These are phyloP conservation scores for Crotalus tigris DNA, from an alignment of 2,113 vertebrate genomes.

Conservation along the genomic window DNA sequence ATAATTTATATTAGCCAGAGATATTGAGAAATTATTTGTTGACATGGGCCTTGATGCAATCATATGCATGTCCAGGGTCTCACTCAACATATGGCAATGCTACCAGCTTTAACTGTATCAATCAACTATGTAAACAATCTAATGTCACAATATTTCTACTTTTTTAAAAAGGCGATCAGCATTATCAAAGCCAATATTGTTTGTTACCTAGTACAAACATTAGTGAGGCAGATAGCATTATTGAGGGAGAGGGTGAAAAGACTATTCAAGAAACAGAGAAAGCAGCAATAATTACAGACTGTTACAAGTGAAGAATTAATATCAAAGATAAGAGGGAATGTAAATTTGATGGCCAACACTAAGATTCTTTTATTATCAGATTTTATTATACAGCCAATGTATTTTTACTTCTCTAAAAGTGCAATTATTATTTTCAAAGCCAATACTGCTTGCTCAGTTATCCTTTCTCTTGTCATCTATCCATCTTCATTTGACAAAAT, in stretches of 20 bases:
- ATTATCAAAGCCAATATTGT: background rate
- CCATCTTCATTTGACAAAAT: background rate
- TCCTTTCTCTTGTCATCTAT: background rate
- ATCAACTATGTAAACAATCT: background rate
- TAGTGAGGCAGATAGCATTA: background rate
- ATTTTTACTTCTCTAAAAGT: background rate
- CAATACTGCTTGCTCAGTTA: background rate
- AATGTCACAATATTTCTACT: background rate
- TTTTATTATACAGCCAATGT: background rate
- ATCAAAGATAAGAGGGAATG: background rate
- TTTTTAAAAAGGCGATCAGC: background rate
- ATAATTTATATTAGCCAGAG: background rate
- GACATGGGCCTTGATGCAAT: background rate
- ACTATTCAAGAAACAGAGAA: background rate
- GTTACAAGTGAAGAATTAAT: background rate
- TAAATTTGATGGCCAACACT: background rate
- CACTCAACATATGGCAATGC: background rate
- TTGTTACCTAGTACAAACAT: background rate
- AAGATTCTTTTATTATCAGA: background rate
- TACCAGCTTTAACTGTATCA: background rate
- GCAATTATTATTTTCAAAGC: background rate
- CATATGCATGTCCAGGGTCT: background rate
- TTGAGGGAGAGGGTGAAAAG: background rate
- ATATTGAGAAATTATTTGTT: background rate
- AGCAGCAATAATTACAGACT: background rate